Conservation (phyloP, 1,140 invertebrate genomes). For the Papilio polyxenes region DNA sequence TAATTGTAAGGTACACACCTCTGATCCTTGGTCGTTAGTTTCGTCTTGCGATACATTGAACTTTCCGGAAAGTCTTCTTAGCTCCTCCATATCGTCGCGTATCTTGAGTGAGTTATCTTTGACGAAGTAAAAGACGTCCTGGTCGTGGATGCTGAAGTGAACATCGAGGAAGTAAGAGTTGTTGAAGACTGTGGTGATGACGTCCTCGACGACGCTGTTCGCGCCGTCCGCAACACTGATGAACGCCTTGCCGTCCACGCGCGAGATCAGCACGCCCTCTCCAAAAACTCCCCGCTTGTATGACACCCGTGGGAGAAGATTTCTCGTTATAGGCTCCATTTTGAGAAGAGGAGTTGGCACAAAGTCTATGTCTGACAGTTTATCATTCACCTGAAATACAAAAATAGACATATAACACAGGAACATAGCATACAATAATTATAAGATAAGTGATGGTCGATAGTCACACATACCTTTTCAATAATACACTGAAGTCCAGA, state of each 20-base stretch:
- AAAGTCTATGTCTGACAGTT: conserved; percentile 90
- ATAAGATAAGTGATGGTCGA: background rate
- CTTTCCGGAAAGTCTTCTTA: conserved; percentile 91
- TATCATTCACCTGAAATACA: conserved; percentile 85
- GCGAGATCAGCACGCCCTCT: conserved; percentile 93
- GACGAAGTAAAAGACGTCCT: conserved; percentile 97
- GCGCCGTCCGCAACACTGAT: conserved; percentile 92
- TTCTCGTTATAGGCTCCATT: conserved; percentile 90
- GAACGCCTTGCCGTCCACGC: conserved; percentile 88
- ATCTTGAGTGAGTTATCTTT: conserved; percentile 94
- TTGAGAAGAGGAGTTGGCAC: conserved; percentile 90
- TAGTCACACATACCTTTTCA: conserved; percentile 82
- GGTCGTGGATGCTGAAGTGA: conserved; percentile 94
- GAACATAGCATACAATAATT: background rate
- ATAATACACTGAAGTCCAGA: conserved; percentile 93
- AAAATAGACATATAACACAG: conserved; percentile 29
- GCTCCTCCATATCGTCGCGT: conserved; percentile 93
- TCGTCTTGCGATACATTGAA: conserved; percentile 97
- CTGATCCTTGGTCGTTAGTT: conserved; percentile 88
- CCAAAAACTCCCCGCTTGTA: conserved; percentile 93
- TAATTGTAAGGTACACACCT: conserved; percentile 54
- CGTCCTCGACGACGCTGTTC: conserved; percentile 93
- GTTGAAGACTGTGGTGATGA: conserved; percentile 96
- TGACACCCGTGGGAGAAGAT: conserved; percentile 89
- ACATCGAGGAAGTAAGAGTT: conserved; percentile 95